phyloP scores from a whole-genome alignment of 2,113 vertebrate species.

The Apodemus sylvaticus region DNA sequence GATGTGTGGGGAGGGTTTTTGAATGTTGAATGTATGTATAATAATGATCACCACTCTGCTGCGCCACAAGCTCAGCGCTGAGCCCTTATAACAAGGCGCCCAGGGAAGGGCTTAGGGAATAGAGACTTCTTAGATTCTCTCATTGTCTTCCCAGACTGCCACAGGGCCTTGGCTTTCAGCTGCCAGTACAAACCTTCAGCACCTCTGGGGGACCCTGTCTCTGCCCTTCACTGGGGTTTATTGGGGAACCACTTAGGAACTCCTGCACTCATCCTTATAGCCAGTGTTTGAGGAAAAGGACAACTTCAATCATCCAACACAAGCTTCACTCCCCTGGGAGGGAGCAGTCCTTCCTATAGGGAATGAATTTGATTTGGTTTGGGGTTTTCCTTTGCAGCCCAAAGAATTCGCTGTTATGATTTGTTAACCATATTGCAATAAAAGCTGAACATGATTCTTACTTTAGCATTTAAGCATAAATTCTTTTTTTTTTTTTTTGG shows the following conservation, averaged over 20 bases:
- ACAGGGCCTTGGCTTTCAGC: slow-evolving; percentile 57
- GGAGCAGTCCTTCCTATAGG: slow-evolving; percentile 64
- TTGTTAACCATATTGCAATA: slow-evolving; percentile 79
- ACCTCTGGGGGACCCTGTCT: not conserved
- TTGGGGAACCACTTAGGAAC: not conserved
- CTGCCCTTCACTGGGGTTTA: not conserved
- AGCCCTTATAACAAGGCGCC: slow-evolving; percentile 95
- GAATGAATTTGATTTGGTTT: slow-evolving; percentile 68
- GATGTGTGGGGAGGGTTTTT: slow-evolving; percentile 92
- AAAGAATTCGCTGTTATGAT: slow-evolving; percentile 78
- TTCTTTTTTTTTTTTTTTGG: not conserved
- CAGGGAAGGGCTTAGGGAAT: slow-evolving; percentile 95
- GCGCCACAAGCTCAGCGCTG: slow-evolving; percentile 87
- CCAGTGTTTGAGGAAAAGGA: slow-evolving; percentile 53
- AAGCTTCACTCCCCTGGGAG: slow-evolving; percentile 44
- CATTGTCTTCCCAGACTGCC: slow-evolving; percentile 15
- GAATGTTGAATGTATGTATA: slow-evolving; percentile 96
- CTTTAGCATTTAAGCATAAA: slow-evolving; percentile 53
- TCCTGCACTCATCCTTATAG: slow-evolving; percentile 29
- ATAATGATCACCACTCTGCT: slow-evolving; percentile 80
- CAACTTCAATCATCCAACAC: slow-evolving; percentile 7
- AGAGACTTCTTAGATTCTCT: slow-evolving; percentile 69
- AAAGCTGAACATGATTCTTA: slow-evolving; percentile 74
- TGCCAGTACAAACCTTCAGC: slow-evolving; percentile 36
- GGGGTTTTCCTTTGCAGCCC: slow-evolving; percentile 68